These are phyloP conservation scores for Coregonus ussuriensis DNA, from an alignment of 2,797 vertebrate genomes.

Conservation along the genomic window DNA sequence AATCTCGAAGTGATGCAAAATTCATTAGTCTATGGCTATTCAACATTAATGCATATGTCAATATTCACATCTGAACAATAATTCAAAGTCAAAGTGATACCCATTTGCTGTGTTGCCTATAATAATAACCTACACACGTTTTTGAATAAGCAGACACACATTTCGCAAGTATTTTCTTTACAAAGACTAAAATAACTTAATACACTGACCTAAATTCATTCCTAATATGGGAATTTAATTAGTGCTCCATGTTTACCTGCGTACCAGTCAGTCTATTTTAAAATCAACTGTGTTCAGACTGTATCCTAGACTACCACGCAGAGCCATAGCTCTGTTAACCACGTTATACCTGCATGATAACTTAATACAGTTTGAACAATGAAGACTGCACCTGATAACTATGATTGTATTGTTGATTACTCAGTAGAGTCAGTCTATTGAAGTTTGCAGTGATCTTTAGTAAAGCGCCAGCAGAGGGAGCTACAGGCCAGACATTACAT, in stretches of 20 bases:
- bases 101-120: background rate
- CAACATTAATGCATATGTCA: background rate
- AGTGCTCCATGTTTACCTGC: too few species aligned
- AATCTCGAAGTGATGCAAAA: background rate
- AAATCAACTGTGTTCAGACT: too few species aligned
- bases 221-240: too few species aligned
- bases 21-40: background rate
- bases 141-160: background rate
- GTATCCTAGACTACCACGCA: too few species aligned
- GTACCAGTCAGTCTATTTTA: too few species aligned
- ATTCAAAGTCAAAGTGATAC: too few species aligned
- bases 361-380: background rate
- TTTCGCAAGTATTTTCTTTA: too few species aligned
- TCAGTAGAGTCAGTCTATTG: background rate
- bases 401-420: background rate
- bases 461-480: slow-evolving; percentile 57
- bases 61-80: too few species aligned
- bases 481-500: slow-evolving; percentile 12
- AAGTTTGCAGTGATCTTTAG: background rate
- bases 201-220: too few species aligned
- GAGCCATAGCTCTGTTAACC: background rate
- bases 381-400: background rate
- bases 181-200: too few species aligned
- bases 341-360: background rate
- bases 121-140: background rate